phyloP scores from a whole-genome alignment of 2,113 vertebrate species.

The Mobula birostris region DNA sequence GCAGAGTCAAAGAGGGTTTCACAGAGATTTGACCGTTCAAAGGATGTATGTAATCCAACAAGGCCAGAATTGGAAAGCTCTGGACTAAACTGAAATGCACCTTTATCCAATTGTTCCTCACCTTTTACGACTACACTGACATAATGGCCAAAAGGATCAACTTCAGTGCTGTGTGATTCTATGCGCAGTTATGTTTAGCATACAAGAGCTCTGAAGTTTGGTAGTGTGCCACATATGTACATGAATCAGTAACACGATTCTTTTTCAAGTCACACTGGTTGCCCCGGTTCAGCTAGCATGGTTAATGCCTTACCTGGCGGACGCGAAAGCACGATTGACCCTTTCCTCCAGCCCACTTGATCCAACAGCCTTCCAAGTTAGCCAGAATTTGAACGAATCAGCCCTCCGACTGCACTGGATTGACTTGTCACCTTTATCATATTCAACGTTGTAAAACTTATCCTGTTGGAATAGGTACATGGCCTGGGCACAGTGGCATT shows the following conservation, averaged over 20 bases:
- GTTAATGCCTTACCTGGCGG: conserved; percentile 56
- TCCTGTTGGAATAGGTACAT: conserved; percentile 76
- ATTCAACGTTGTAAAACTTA: conserved; percentile 75
- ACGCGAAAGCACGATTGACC: conserved; percentile 66
- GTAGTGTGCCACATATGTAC: background rate
- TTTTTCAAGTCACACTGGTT: background rate
- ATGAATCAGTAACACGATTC: background rate
- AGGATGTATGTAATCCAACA: background rate
- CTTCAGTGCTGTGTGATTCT: background rate
- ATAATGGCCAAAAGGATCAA: background rate
- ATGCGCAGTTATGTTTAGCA: background rate
- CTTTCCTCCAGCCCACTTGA: conserved; percentile 65
- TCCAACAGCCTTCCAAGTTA: conserved; percentile 77
- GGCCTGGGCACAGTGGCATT: conserved; percentile 65
- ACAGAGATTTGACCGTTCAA: background rate
- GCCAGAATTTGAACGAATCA: conserved; percentile 74
- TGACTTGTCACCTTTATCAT: conserved; percentile 74
- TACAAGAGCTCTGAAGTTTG: background rate
- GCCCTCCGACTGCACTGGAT: conserved; percentile 76
- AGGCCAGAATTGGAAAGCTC: background rate
- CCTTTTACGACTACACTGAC: background rate
- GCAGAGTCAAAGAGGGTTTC: no score
- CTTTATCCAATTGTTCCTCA: background rate
- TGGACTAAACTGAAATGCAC: background rate
- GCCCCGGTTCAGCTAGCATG: background rate